These are phyloP conservation scores for Dermatemys mawii DNA, from an alignment of 2,113 vertebrate genomes.

Conservation along the genomic window DNA sequence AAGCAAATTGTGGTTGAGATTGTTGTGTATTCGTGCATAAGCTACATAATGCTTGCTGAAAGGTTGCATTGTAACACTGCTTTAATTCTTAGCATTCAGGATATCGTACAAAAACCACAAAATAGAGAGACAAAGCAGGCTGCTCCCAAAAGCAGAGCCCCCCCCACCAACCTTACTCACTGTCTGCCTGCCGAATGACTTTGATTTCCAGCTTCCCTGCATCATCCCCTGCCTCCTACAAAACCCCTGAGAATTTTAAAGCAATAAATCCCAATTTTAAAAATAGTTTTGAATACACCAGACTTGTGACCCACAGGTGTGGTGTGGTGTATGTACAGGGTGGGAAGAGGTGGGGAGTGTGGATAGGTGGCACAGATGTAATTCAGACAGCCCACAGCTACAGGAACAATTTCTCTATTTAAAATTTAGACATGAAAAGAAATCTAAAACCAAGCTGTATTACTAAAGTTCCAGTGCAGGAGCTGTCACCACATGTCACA, in stretches of 20 bases:
- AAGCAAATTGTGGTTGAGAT: neutral
- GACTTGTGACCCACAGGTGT: neutral
- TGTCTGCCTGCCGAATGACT: neutral
- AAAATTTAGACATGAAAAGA: neutral
- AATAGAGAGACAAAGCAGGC: neutral
- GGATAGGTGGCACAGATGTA: neutral
- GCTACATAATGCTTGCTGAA: neutral
- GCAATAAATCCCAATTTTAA: neutral
- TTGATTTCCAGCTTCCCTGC: neutral
- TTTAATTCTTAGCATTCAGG: neutral
- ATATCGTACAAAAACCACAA: neutral
- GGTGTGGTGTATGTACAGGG: neutral
- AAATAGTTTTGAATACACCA: neutral
- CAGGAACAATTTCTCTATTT: neutral
- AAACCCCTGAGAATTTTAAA: neutral
- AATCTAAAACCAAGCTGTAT: neutral
- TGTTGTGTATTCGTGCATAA: neutral
- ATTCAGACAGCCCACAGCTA: neutral
- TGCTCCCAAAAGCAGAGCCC: neutral
- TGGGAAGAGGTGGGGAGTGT: neutral
- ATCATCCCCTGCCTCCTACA: neutral
- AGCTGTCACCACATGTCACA: neutral
- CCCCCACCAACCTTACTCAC: neutral
- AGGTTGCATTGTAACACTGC: neutral
- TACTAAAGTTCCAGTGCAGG: neutral